phyloP scores from a whole-genome alignment of 2,113 vertebrate genomes.

The Cavia porcellus region DNA sequence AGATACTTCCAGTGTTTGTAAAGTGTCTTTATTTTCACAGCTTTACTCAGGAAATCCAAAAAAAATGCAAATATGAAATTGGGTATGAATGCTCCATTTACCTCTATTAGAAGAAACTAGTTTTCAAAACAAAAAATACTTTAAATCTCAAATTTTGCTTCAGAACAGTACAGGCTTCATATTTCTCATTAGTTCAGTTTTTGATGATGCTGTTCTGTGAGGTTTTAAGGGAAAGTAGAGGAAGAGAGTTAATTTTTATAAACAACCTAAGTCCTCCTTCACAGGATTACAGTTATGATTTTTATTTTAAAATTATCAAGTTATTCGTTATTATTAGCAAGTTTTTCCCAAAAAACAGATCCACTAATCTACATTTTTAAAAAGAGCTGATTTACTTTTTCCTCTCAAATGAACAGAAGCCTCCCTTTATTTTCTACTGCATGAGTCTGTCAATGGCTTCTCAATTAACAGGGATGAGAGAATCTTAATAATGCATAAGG shows the following conservation, averaged over 20 bases:
- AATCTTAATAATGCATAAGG: conserved; percentile 24
- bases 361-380: background rate
- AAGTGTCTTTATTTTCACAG: background rate
- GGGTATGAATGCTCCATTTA: background rate
- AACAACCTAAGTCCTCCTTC: background rate
- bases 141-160: conserved; percentile 39
- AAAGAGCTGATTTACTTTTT: background rate
- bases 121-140: conserved; percentile 26
- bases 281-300: background rate
- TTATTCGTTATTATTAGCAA: background rate
- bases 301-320: conserved; percentile 2
- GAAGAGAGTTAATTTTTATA: background rate
- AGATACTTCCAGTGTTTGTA: background rate
- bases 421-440: background rate
- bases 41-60: conserved; percentile 26
- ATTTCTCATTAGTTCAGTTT: background rate
- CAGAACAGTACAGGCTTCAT: background rate
- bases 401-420: background rate
- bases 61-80: background rate
- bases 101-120: background rate
- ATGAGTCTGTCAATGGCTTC: background rate
- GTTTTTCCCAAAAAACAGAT: background rate
- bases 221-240: background rate
- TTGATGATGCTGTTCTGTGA: background rate
- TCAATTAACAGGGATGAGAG: background rate